Percentiles rank a stretch among this genome's conserved stretches.
These are phyloP conservation scores for Agapornis roseicollis DNA, from an alignment of 2,113 vertebrate genomes.

Conservation along the genomic window DNA sequence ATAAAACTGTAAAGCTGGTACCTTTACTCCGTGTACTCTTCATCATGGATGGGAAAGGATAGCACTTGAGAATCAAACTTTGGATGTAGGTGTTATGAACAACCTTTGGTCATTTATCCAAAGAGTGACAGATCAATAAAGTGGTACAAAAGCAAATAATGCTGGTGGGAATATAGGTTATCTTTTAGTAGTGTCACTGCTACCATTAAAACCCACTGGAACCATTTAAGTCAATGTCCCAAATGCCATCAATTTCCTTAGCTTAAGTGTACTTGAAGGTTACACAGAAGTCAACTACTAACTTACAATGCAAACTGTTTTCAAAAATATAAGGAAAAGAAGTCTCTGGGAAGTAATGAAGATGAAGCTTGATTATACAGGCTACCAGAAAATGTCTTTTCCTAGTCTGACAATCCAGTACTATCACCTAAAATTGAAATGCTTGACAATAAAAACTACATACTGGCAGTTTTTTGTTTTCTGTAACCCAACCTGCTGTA, in stretches of 20 bases:
- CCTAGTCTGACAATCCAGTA: background rate
- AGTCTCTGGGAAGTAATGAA: background rate
- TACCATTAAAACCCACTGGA: background rate
- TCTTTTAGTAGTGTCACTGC: background rate
- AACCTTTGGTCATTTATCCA: background rate
- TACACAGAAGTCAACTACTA: background rate
- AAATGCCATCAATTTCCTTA: background rate
- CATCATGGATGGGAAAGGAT: fast-evolving
- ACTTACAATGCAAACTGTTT: background rate
- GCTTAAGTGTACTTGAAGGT: background rate
- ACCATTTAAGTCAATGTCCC: background rate
- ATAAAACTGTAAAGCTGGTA: background rate
- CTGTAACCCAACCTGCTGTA: background rate
- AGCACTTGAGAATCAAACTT: background rate
- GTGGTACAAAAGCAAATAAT: background rate
- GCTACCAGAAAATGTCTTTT: background rate
- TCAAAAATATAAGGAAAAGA: background rate
- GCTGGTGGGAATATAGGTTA: background rate
- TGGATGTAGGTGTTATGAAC: background rate
- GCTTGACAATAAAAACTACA: background rate
- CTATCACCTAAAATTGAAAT: background rate
- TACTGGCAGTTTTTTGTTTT: background rate
- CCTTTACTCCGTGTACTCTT: background rate
- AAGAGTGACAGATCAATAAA: background rate
- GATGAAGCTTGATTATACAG: background rate